These are phyloP conservation scores for Oryzias melastigma DNA, from an alignment of 2,113 vertebrate genomes.

Conservation along the genomic window DNA sequence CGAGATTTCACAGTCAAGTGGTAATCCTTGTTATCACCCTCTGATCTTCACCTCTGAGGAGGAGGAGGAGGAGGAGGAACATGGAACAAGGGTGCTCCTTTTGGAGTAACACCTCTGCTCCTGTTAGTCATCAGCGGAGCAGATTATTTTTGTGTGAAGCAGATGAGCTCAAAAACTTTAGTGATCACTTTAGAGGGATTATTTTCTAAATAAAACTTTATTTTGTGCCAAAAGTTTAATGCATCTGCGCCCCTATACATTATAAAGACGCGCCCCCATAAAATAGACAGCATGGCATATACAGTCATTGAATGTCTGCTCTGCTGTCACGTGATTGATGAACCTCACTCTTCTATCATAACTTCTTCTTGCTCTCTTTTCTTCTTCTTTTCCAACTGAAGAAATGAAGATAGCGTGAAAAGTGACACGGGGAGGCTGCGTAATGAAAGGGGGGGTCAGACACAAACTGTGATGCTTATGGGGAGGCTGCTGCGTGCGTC, in stretches of 20 bases:
- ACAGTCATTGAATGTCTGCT: conserved; percentile 25
- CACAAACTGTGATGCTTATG: conserved; percentile 13
- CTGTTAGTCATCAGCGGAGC: background rate
- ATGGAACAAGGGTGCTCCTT: background rate
- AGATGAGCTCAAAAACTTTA: no score
- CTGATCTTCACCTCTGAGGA: conserved; percentile 33
- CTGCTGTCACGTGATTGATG: conserved; percentile 51
- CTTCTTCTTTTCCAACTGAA: conserved; percentile 9
- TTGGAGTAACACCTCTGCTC: conserved; percentile 11
- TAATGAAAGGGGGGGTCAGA: conserved; percentile 36
- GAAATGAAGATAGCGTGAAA: conserved; percentile 57
- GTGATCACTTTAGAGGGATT: no score
- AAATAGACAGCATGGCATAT: conserved; percentile 1
- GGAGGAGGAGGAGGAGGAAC: conserved; percentile 6
- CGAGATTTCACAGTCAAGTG: conserved; percentile 56
- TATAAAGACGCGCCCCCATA: background rate
- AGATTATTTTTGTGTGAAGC: background rate
- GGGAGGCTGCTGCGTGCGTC: conserved; percentile 17
- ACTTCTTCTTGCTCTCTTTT: conserved; percentile 54
- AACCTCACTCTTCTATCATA: conserved; percentile 46
- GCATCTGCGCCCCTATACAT: background rate
- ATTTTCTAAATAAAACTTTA: no score
- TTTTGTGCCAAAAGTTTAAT: no score
- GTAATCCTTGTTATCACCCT: conserved; percentile 53
- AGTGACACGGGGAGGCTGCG: conserved; percentile 40